phyloP scores from a whole-genome alignment of 2,888 invertebrate genomes.

The Myopa testacea region DNA sequence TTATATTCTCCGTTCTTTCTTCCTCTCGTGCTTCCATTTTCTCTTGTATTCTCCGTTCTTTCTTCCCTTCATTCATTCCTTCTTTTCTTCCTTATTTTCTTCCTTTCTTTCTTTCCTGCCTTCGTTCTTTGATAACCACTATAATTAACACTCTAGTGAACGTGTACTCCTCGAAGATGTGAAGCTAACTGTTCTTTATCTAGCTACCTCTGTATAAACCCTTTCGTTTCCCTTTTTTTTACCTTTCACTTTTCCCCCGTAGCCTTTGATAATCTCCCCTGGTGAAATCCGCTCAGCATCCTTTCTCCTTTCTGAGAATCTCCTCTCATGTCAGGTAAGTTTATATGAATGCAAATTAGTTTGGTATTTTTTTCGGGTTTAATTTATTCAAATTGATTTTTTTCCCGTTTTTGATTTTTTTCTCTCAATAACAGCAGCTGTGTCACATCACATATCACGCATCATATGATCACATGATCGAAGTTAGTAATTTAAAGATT shows the following conservation, averaged over 20 bases:
- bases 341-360: constrained; percentile 30
- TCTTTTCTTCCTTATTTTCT: not conserved
- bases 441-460: not conserved
- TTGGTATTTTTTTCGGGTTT: constrained; percentile 6
- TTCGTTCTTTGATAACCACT: not conserved
- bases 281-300: not conserved
- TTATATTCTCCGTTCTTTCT: too few species aligned
- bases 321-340: constrained; percentile 16
- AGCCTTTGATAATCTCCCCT: not conserved
- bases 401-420: not conserved
- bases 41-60: too few species aligned
- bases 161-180: too few species aligned
- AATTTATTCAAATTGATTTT: constrained; percentile 34
- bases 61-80: not conserved
- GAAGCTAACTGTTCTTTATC: not conserved
- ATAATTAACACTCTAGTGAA: not conserved
- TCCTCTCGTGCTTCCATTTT: too few species aligned
- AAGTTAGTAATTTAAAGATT: not conserved
- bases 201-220: not conserved
- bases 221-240: not conserved
- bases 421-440: constrained; percentile 13
- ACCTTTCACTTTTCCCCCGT: not conserved
- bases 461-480: not conserved
- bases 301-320: not conserved
- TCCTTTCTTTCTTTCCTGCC: too few species aligned